Evolutionary conservation across 2,797 vertebrate species (phyloP), one percentile per base, ranked within the genome.

Genomic region (Chloroceryle amazona): DNA sequence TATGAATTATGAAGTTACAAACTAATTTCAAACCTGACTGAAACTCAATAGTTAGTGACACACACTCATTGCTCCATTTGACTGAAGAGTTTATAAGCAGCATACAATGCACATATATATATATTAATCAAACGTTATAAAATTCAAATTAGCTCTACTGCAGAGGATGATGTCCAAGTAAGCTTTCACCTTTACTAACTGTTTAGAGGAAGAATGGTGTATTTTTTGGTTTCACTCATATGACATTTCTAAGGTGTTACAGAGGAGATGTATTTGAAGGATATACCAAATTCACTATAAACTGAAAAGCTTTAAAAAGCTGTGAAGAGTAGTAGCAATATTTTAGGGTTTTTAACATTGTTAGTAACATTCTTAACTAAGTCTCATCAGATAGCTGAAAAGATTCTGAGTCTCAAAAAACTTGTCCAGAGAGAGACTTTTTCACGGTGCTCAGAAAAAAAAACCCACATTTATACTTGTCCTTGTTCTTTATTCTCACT

Each of bases 51-150:
- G 8, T 41, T 76, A 52, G 13, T 11, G 29, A 54, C 10, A 66
- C 1, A 42, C 7, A 31, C 3, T 84, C 47, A n/a, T 26, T 71
- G 29, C 33, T 55, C 13, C 6, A 21, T 75, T 65, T 92, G 13
- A 49, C n/a, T 81, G 67, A 84, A 54, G 12, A 72, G 6, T 29
- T 84, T 71, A 60, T 11, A 22, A 41, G 15, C 14, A 68, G 12
- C 20, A 23, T 28, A 33, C 1, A 35, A 23, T 58, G 19, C 10
- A 5, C 2, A 23, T 9, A 14, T n/a, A 22, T 22, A 19, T 0
- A 80, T n/a, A 29, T 66, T 55, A 61, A 42, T n/a, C 26, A 39
- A 83, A 62, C 35, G 1, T 33, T 33, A 46, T 26, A 46, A 67
- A 58, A 58, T 22, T 46, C 79, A 85, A 52, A 21, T 12, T 51